Evolutionary conservation across 1,140 invertebrate genomes (phyloP), one percentile per base, ranked within the genome.

Genomic region (Dolichoris vasculosae): DNA sequence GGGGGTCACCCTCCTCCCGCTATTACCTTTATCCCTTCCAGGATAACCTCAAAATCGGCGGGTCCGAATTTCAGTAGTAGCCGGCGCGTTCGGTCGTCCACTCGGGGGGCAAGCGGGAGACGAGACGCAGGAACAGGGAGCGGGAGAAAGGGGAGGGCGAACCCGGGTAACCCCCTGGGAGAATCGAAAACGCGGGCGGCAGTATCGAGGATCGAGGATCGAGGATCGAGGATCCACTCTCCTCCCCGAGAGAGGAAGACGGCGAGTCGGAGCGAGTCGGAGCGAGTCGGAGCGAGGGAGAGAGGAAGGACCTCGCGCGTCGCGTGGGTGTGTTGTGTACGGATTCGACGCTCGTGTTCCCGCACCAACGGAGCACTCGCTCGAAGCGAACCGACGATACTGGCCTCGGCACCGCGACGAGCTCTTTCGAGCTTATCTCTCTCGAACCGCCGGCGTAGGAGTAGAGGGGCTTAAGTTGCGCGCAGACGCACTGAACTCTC

Each of bases 361-460:
- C 63, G 4, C 23, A 38, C 3, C 17, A 0, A 11, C 30, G 40
- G 46, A 79, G 35, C 86, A 51, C 73, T 84, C 88, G 79, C 73
- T 84, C 71, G 64, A 82, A 87, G 83, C 86, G 88, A 86, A 81
- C 86, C 83, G 87, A 87, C 86, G 76, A 85, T 87, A 87, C 88
- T 88, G 86, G 32, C 82, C 81, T 40, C 63, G 30, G 63, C 81
- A 77, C 46, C 69, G 78, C 59, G 75, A 64, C 59, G 83, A 84
- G 86, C 85, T 64, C 63, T 63, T 26, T 40, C 83, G 64, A 76
- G 83, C 83, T 80, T 80, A 80, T 85, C 77, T 73, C 76, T 26
- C 63, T 63, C 35, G 32, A 13, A 9, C 38, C 51, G 82, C 35
- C 59, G 43, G 73, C 43, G 83, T 59, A 73, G 64, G 77, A 84